phyloP scores from a whole-genome alignment of 2,888 invertebrate species.

The Lochmaea crataegi region DNA sequence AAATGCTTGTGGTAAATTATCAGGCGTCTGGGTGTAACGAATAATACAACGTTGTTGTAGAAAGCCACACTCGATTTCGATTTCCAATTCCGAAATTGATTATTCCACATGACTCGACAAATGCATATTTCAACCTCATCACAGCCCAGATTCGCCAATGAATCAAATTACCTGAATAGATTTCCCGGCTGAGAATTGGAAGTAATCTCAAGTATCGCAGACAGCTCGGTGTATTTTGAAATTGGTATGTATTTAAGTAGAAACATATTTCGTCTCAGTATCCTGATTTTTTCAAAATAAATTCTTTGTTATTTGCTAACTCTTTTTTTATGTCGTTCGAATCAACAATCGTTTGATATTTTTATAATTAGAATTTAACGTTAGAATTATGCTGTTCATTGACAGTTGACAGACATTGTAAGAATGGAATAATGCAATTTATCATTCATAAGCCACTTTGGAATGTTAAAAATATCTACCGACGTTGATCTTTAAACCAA shows the following conservation, averaged over 20 bases:
- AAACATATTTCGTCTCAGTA: not conserved
- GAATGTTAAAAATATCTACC: not conserved
- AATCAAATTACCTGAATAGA: conserved; percentile 10
- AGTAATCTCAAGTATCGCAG: not conserved
- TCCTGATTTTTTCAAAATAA: too few relatives aligned
- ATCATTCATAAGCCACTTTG: too few relatives aligned
- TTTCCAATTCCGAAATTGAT: conserved; percentile 8
- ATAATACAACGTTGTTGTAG: not conserved
- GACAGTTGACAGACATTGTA: too few relatives aligned
- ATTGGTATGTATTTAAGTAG: not conserved
- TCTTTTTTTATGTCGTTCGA: too few relatives aligned
- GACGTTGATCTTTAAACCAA: conserved; percentile 2
- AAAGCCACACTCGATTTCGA: conserved; percentile 9
- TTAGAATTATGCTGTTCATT: too few relatives aligned
- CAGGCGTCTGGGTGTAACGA: not conserved
- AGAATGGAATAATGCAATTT: too few relatives aligned
- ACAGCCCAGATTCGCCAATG: conserved; percentile 2
- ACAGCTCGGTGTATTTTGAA: not conserved
- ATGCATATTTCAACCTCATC: conserved; percentile 18
- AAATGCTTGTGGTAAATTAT: not conserved
- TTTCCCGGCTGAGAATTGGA: conserved; percentile 1
- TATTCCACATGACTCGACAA: conserved; percentile 12
- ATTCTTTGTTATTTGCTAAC: too few relatives aligned
- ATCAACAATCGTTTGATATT: too few relatives aligned
- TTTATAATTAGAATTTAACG: too few relatives aligned